A percentile compares a stretch with the other conserved stretches of the same genome.
phyloP scores from a whole-genome alignment of 2,888 invertebrate genomes.

The Ophion ventricosus region DNA sequence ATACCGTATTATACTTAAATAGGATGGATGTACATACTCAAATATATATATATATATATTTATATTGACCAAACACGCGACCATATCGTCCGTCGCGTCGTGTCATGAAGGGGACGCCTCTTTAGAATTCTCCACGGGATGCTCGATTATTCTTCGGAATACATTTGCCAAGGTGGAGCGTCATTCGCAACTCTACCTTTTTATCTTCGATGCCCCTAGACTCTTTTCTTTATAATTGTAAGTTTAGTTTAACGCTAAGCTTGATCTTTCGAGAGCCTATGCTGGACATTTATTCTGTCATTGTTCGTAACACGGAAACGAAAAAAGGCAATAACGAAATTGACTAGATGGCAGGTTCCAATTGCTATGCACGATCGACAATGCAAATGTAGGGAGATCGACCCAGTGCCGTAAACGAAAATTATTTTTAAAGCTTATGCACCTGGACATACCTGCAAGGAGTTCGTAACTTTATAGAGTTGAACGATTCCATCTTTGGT shows the following conservation, averaged over 20 bases:
- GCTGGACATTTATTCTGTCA: conserved; percentile 5
- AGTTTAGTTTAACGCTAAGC: neutral
- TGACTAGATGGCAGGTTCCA: no score
- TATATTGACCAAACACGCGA: neutral
- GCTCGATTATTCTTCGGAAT: conserved; percentile 49
- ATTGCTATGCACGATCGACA: no score
- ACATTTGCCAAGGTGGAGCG: conserved; percentile 23
- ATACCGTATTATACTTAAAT: no score
- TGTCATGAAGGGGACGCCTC: conserved; percentile 20
- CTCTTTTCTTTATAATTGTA: conserved; percentile 25
- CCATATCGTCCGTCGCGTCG: neutral
- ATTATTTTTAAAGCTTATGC: no score
- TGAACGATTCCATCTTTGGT: no score
- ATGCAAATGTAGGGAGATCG: no score
- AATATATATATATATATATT: neutral
- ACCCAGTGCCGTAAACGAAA: no score
- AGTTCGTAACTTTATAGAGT: no score
- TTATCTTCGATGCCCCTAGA: neutral
- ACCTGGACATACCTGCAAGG: no score
- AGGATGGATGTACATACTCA: no score
- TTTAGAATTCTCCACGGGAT: conserved; percentile 25
- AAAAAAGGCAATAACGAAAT: neutral
- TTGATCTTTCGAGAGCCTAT: neutral
- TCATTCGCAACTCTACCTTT: neutral
- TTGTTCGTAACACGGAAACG: neutral